These are phyloP conservation scores for Notiomystis cincta DNA, from an alignment of 2,113 vertebrate genomes.

Conservation along the genomic window DNA sequence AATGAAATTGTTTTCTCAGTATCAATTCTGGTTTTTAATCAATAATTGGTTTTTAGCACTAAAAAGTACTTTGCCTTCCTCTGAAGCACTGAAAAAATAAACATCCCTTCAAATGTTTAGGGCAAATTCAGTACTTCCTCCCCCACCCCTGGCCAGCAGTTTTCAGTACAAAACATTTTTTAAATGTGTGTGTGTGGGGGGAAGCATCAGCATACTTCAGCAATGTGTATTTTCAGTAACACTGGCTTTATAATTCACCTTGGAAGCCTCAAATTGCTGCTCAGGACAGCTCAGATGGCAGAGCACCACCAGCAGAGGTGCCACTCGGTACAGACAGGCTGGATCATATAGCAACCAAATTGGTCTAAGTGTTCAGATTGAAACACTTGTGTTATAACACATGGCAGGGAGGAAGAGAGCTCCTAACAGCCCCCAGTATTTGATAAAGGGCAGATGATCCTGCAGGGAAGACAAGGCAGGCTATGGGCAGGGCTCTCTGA, in stretches of 20 bases:
- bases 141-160: accelerated
- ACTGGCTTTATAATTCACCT: not conserved
- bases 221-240: not conserved
- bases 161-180: not conserved
- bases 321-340: not conserved
- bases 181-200: not conserved
- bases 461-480: not conserved
- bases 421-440: not conserved
- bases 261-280: not conserved
- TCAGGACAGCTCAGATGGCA: not conserved
- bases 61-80: not conserved
- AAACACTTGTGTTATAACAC: not conserved
- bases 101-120: not conserved
- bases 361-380: not conserved
- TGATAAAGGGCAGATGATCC: not conserved
- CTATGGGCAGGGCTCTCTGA: not conserved
- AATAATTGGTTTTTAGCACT: not conserved
- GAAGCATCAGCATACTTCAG: not conserved
- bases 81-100: not conserved
- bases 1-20: not conserved
- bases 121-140: not conserved
- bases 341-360: not conserved
- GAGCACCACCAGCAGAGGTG: not conserved
- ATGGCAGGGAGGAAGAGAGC: not conserved
- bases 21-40: not conserved